A percentile compares a stretch with the other conserved stretches of the same genome.
phyloP scores from a whole-genome alignment of 2,113 vertebrate genomes.

The Ceyx cyanopectus region DNA sequence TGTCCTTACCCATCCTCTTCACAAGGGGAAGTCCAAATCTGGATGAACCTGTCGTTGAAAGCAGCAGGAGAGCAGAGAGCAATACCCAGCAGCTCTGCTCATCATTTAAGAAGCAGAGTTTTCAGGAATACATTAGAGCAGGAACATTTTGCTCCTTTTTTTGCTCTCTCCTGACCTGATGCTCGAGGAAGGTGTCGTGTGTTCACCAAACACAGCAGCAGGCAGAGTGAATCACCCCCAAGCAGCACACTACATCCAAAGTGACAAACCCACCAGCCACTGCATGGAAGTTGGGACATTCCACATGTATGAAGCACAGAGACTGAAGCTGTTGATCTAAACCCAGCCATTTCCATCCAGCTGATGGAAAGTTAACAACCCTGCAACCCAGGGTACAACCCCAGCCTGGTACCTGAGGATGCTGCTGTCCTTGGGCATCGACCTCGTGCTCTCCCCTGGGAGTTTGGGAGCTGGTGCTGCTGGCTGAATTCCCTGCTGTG shows the following conservation, averaged over 20 bases:
- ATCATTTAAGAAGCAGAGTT: neutral
- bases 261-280: neutral
- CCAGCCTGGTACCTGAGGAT: accelerated
- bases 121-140: neutral
- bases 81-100: neutral
- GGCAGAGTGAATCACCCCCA: conserved; percentile 9
- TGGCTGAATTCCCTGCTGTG: neutral
- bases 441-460: neutral
- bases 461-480: neutral
- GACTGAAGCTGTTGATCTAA: neutral
- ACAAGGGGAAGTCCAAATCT: neutral
- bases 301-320: neutral
- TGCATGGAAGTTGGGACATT: neutral
- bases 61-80: neutral
- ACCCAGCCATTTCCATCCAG: neutral
- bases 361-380: neutral
- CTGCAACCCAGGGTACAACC: neutral
- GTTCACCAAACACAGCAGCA: neutral
- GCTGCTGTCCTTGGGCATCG: neutral
- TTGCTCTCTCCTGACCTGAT: neutral
- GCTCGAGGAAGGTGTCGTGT: neutral
- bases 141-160: neutral
- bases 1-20: neutral
- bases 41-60: neutral
- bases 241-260: neutral